A percentile compares a stretch with the other conserved stretches of the same genome.
phyloP scores from a whole-genome alignment of 2,888 invertebrate species.

The Sylvicola cinctus region DNA sequence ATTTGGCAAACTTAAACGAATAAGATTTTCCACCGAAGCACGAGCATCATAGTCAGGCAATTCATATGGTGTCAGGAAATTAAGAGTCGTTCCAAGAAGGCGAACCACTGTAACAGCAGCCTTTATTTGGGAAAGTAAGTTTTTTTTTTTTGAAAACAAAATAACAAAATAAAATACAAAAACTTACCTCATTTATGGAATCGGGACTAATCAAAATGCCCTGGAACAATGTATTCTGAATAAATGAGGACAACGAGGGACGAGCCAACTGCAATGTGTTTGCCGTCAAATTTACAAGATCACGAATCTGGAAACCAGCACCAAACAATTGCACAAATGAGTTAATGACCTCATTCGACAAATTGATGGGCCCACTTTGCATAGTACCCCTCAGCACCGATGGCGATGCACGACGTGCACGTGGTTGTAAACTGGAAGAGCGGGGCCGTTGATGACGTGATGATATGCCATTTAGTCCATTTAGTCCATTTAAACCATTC shows the following conservation, averaged over 20 bases:
- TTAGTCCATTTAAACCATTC: too few relatives aligned
- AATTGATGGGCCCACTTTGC: too few relatives aligned
- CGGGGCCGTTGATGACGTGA: conserved; percentile 1
- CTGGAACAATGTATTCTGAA: too few relatives aligned
- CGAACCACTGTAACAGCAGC: conserved; percentile 15
- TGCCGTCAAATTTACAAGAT: not conserved
- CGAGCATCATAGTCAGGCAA: conserved; percentile 15
- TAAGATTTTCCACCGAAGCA: conserved; percentile 19
- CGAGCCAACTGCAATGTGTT: not conserved
- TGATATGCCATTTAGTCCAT: conserved; percentile 1
- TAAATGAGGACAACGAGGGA: too few relatives aligned
- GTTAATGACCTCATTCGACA: not conserved
- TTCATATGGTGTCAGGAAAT: too few relatives aligned
- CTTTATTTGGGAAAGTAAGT: not conserved
- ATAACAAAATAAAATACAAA: not conserved
- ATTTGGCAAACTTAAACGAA: conserved; percentile 16
- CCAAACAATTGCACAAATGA: not conserved
- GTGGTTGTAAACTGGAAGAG: conserved; percentile 2
- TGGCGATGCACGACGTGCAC: not conserved
- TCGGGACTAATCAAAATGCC: too few relatives aligned
- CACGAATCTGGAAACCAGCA: not conserved
- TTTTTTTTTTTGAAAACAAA: not conserved
- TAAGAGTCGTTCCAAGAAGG: conserved; percentile 12
- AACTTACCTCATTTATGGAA: too few relatives aligned
- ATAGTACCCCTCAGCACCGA: too few relatives aligned